Percentiles rank a stretch among this genome's conserved stretches.
Conservation (phyloP, 2,113 vertebrate species). For the Onychostruthus taczanowskii region DNA sequence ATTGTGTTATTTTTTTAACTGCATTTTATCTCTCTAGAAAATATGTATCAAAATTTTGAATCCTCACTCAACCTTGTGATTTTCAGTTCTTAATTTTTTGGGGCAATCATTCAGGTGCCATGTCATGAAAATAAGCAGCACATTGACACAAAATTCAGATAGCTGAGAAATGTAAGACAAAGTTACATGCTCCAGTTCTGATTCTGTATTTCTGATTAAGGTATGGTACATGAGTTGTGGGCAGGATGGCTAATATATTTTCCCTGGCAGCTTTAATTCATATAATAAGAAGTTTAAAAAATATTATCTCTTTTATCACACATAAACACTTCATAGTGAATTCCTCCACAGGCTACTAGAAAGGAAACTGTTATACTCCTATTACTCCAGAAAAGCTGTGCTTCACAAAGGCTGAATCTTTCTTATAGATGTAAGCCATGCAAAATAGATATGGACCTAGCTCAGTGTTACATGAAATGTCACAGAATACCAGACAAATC, state of each 20-base stretch:
- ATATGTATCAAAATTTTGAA: background rate
- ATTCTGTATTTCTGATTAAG: background rate
- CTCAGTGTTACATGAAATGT: background rate
- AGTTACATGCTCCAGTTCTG: background rate
- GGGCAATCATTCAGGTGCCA: background rate
- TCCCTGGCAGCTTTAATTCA: background rate
- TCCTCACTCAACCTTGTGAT: background rate
- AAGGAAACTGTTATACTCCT: background rate
- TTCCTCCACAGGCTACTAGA: background rate
- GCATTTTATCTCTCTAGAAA: background rate
- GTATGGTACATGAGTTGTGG: background rate
- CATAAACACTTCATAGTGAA: background rate
- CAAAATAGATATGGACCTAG: background rate
- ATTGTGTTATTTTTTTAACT: background rate
- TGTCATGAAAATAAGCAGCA: background rate
- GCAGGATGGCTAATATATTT: background rate
- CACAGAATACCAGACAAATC: background rate
- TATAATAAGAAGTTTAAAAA: background rate
- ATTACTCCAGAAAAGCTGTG: background rate
- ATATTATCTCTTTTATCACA: background rate
- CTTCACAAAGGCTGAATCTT: background rate
- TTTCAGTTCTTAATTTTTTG: background rate
- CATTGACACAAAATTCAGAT: background rate
- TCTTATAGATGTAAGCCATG: accelerated
- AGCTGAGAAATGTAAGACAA: background rate